A percentile compares a stretch with the other conserved stretches of the same genome.
Evolutionary conservation across 1,140 invertebrate species (phyloP).

Genomic region (Drosophila murphyi): DNA sequence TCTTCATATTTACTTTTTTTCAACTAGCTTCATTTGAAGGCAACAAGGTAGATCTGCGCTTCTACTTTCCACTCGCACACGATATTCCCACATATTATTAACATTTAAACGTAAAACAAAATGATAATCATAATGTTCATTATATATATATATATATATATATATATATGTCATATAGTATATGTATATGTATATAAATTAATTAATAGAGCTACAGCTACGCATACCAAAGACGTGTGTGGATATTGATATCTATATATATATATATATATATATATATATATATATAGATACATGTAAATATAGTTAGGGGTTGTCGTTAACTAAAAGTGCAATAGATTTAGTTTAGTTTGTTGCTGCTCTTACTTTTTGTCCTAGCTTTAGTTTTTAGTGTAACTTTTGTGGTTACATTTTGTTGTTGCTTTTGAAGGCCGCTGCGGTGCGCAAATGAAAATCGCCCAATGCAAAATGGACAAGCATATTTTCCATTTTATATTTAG

Average conservation of each 20-base stretch:
- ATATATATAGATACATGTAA: slow-evolving; percentile 12
- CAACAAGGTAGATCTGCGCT: slow-evolving; percentile 83
- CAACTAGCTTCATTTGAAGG: slow-evolving; percentile 84
- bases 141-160: slow-evolving; percentile 25
- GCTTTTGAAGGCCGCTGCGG: slow-evolving; percentile 74
- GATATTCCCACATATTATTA: slow-evolving; percentile 61
- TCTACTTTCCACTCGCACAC: slow-evolving; percentile 51
- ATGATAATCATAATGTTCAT: slow-evolving; percentile 54
- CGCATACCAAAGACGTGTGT: slow-evolving; percentile 63
- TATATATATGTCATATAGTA: slow-evolving; percentile 20
- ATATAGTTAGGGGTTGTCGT: slow-evolving; percentile 44
- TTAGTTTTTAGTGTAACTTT: slow-evolving; percentile 48
- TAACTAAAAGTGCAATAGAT: slow-evolving; percentile 64
- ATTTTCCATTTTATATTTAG: background rate
- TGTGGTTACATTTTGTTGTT: slow-evolving; percentile 34
- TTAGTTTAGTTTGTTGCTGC: slow-evolving; percentile 47
- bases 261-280: slow-evolving; percentile 39
- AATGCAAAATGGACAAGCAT: slow-evolving; percentile 2
- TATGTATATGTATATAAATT: slow-evolving; percentile 45
- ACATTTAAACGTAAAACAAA: slow-evolving; percentile 56
- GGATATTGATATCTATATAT: slow-evolving; percentile 23
- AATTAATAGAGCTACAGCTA: slow-evolving; percentile 70
- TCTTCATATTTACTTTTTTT: slow-evolving; percentile 29
- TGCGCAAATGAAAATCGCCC: slow-evolving; percentile 55
- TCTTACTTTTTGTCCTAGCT: slow-evolving; percentile 4